Percentiles rank a stretch among this genome's conserved stretches.
Conservation (phyloP, 2,797 vertebrate genomes). For the Hypotaenidia philippensis region DNA sequence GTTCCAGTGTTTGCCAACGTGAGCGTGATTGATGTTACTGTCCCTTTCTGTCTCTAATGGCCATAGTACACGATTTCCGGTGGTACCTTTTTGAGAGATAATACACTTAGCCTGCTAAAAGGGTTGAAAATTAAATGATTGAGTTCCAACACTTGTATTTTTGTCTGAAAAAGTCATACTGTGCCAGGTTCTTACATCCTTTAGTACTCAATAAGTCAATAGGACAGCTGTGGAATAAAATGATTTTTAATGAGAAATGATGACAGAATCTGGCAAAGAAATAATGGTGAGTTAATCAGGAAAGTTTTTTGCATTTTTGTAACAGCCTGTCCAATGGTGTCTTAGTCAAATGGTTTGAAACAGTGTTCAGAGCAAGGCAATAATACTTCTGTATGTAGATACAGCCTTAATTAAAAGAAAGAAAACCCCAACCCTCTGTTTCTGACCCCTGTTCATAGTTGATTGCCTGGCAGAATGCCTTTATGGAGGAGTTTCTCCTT, state of each 20-base stretch:
- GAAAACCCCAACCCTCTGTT: not conserved
- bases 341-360: not conserved
- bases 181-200: constrained; percentile 15
- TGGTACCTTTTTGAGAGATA: not conserved
- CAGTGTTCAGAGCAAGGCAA: not conserved
- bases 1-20: not conserved
- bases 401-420: not conserved
- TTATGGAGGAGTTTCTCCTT: rapidly evolving
- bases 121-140: not conserved
- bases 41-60: not conserved
- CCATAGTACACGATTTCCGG: not conserved
- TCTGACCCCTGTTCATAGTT: rapidly evolving
- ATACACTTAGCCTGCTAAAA: not conserved
- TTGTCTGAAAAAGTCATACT: not conserved
- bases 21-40: not conserved
- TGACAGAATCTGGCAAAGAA: constrained; percentile 22
- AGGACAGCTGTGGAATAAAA: constrained; percentile 12
- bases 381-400: not conserved
- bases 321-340: not conserved
- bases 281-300: constrained; percentile 19
- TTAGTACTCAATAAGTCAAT: not conserved
- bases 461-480: not conserved
- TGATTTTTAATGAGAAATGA: constrained; percentile 3
- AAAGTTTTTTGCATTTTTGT: not conserved
- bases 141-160: constrained; percentile 6